Conservation (phyloP, 2,797 vertebrate genomes). For the Muraenolepis orangiensis region DNA sequence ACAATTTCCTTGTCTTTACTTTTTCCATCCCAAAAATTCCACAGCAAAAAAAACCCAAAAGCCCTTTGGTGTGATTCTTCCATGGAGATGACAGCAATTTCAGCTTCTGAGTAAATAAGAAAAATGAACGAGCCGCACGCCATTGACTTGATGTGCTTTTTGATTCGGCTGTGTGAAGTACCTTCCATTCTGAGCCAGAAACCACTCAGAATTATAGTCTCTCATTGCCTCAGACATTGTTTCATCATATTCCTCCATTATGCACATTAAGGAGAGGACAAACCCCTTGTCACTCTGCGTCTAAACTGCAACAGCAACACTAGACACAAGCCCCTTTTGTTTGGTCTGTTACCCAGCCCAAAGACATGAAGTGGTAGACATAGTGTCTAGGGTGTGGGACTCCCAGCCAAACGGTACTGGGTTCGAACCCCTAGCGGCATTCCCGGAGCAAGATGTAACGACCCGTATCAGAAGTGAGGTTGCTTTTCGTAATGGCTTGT, state of each 20-base stretch:
- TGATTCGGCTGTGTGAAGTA: background rate
- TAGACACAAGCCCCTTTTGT: background rate
- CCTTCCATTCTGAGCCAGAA: background rate
- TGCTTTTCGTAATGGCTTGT: background rate
- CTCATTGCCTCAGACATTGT: background rate
- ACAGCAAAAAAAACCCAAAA: background rate
- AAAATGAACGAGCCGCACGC: background rate
- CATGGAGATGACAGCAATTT: background rate
- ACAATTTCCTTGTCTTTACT: too few relatives aligned
- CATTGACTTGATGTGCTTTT: constrained; percentile 1
- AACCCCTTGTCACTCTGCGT: background rate
- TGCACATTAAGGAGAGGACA: background rate
- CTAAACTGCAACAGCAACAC: background rate
- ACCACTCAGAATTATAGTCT: background rate
- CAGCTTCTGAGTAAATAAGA: background rate
- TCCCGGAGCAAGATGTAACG: too few relatives aligned
- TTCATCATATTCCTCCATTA: background rate
- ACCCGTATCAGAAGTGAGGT: too few relatives aligned
- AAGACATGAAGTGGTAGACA: background rate
- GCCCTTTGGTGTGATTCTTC: too few relatives aligned
- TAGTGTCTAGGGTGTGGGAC: background rate
- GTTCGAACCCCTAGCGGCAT: background rate
- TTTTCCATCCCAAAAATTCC: background rate
- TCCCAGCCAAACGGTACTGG: background rate
- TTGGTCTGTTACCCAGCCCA: background rate